A percentile compares a stretch with the other conserved stretches of the same genome.
These are phyloP conservation scores for Zootermopsis nevadensis DNA, from an alignment of 2,888 invertebrate species.

Conservation along the genomic window DNA sequence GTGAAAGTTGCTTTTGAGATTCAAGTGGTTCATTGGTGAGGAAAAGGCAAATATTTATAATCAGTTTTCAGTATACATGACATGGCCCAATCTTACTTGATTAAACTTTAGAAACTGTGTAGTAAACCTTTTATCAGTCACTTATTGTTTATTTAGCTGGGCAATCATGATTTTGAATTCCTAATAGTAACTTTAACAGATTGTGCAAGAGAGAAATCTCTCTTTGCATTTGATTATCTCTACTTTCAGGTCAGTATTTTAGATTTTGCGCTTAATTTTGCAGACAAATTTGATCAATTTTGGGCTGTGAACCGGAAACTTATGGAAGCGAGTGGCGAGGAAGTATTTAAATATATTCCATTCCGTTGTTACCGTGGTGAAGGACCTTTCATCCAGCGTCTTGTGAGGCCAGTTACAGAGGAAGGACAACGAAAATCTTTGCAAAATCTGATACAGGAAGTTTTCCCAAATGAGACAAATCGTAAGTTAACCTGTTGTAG, in stretches of 20 bases:
- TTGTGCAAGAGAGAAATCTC: too few relatives aligned
- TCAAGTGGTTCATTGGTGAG: too few relatives aligned
- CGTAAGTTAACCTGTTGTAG: constrained; percentile 3
- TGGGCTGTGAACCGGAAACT: constrained; percentile 96
- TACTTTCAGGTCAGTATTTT: not conserved
- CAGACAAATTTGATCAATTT: constrained; percentile 98
- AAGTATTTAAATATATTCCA: constrained; percentile 91
- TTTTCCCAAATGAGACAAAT: constrained; percentile 69
- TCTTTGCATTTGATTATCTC: too few relatives aligned
- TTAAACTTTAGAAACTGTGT: too few relatives aligned
- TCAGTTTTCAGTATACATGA: too few relatives aligned
- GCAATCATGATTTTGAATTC: too few relatives aligned
- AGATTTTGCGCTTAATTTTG: constrained; percentile 57
- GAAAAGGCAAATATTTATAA: too few relatives aligned
- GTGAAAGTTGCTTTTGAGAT: too few relatives aligned
- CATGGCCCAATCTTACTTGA: too few relatives aligned
- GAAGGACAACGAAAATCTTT: constrained; percentile 80
- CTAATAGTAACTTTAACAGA: too few relatives aligned
- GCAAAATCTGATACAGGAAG: constrained; percentile 75
- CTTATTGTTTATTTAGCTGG: too few relatives aligned
- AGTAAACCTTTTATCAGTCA: too few relatives aligned
- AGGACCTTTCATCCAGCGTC: constrained; percentile 78
- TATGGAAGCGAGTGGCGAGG: constrained; percentile 87
- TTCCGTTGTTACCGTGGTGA: constrained; percentile 83
- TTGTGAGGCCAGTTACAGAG: constrained; percentile 80